Base-by-base conservation (phyloP, 2,888 invertebrate species). In the Acheta domesticus region DNA sequence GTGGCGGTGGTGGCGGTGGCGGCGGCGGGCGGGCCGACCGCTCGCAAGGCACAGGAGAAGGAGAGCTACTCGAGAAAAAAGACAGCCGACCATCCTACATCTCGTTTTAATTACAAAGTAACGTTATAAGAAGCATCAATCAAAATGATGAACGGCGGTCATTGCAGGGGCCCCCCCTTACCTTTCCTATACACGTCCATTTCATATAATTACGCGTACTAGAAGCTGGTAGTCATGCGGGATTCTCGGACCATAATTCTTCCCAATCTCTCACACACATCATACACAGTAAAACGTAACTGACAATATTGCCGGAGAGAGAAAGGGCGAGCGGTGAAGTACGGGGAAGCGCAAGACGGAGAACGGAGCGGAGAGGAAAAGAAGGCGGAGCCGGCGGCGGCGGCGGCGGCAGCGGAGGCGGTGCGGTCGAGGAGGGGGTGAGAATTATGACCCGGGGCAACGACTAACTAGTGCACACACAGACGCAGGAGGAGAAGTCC, bases 81-180 rank as follows among this genome's bases (percentile, higher is more conserved):
- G 76, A 49, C 48, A 76, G 23, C 76, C n/a, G 76, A 49, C n/a
- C 49, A 76, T 76, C 20, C 78, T 74, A 86, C 86, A 87, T 87
- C 87, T 87, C 86, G 86, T 87, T 87, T 87, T 87, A 87, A 87
- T 87, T 87, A 87, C 87, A 87, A 87, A 87, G 87, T 87, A 86
- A 87, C 86, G 86, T 86, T 79, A 74, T 78, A 76, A 77, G 81
- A 86, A 86, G 86, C 86, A 87, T 87, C 87, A 87, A 87, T 87
- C 87, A 87, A 87, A 86, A 87, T 87, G 87, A 87, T 87, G 87
- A 86, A 87, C 87, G 87, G 86, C 86, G 85, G 86, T 86, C 86
- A 86, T 86, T 79, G 76, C 48, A 49, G 49, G 16, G 36, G 49
- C 73, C 50, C 76, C 62, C 76, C 75, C 79, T 78, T 77, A 74